These are phyloP conservation scores for Toxotes chatareus DNA, from an alignment of 2,113 vertebrate genomes.

Conservation along the genomic window DNA sequence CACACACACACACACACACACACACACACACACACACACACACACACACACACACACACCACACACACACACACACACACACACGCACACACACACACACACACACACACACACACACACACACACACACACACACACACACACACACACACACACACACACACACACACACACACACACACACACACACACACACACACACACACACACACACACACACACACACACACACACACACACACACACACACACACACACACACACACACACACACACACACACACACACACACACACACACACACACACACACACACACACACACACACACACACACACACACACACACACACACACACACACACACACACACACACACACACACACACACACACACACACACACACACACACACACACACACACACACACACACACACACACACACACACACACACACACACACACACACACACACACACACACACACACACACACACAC, in stretches of 20 bases:
- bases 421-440: constrained; percentile 4
- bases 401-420: not conserved
- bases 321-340: not conserved
- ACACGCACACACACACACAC: not conserved
- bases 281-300: not conserved
- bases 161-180: too few species aligned
- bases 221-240: not conserved
- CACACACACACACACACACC: not conserved
- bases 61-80: too few species aligned
- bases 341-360: not conserved
- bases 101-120: too few species aligned
- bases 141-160: not conserved
- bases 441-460: constrained; percentile 5
- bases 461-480: not conserved
- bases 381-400: constrained; percentile 5
- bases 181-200: not conserved
- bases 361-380: constrained; percentile 4
- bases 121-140: not conserved
- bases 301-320: too few species aligned
- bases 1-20: not conserved
- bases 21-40: too few species aligned
- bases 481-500: constrained; percentile 4
- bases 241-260: too few species aligned
- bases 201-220: not conserved
- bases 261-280: not conserved